Evolutionary conservation across 2,113 vertebrate species (phyloP), one percentile per base, ranked within the genome.

Genomic region (Recurvirostra avosetta): DNA sequence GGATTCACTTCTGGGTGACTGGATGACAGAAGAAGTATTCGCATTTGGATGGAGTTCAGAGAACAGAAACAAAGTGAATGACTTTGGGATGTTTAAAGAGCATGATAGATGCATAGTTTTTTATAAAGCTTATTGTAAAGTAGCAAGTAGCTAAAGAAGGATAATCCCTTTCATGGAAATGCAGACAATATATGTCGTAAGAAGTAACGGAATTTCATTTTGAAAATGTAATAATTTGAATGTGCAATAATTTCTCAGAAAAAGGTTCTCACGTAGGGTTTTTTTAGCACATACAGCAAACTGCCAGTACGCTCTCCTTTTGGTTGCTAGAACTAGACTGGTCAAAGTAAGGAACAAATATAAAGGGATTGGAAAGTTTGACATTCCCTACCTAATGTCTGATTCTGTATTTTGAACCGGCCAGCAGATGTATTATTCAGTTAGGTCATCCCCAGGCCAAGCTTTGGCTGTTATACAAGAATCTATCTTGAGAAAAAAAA

Each of bases 371-470:
- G 84, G 77, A 82, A 95, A 84, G 58, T 91, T 68, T 90, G n/a
- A 63, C 62, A 53, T 92, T 79, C 45, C 40, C 74, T 82, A 63
- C 59, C 72, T 86, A 52, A 62, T 23, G 47, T 80, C 86, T 88
- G 55, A 67, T 74, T 90, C 66, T 20, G 9, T 74, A 70, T 79
- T 95, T 50, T 95, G 81, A 89, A 73, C 34, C 0, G 5, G 38
- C 56, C 77, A 95, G 91, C 84, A 94, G 77, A 96, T 90, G 71
- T 91, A 59, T 94, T 94, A 87, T 55, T 93, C 90, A 76, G 74
- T 90, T 94, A 85, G 89, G 95, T 97, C 95, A 96, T 97, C 78
- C 55, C 41, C 52, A 90, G 96, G 83, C 95, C 91, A 91, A 88
- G 53, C 55, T 70, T 92, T 95, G 92, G 55, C 91, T 90, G 53